Evolutionary conservation across 2,797 vertebrate genomes (phyloP), one percentile per base, ranked within the genome.

Genomic region (Manis javanica): DNA sequence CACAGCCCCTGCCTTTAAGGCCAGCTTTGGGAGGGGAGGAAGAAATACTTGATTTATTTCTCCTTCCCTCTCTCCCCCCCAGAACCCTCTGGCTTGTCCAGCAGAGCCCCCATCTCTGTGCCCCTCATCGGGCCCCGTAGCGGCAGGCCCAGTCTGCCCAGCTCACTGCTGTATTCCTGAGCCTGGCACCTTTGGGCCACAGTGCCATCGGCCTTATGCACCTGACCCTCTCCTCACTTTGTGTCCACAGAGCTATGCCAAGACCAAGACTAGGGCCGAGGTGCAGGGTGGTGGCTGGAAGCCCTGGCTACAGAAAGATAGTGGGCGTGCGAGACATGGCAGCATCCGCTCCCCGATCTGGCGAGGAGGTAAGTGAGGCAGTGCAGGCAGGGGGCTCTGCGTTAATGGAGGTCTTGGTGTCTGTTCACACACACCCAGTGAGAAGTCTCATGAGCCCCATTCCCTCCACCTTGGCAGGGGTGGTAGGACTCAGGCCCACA

Each of bases 311-410:
- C 99, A 99, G 98, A 99, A 99, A 77, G 99, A 99, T 69, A 97
- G 97, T 0, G 99, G 99, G 1, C 97, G 98, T 2, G 99, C 99
- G 21, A 99, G 99, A 3, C 99, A 99, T 0, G 99, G 99, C 82
- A 99, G 99, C 98, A 99, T 99, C 98, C 98, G 99, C 6, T 99
- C 99, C 0, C 99, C 99, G 0, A 3, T 99, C 1, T 99, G 99
- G 99, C 98, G 98, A 87, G 99, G 99, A 98, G 99, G 99, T 99
- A 88, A 97, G 98, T 16, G 2, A 4, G 3, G 5, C 10, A 10
- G 19, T 37, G 39, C 0, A 1, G 1, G 51, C 15, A n/a, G 55
- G 59, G n/a, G 81, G 1, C n/a, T 3, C 2, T 7, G 29, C 12
- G 39, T 23, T 46, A 82, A 34, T 16, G 5, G 8, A 14, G 14